Conservation (phyloP, 2,888 invertebrate species). For the Pycnomerus fuliginosus region DNA sequence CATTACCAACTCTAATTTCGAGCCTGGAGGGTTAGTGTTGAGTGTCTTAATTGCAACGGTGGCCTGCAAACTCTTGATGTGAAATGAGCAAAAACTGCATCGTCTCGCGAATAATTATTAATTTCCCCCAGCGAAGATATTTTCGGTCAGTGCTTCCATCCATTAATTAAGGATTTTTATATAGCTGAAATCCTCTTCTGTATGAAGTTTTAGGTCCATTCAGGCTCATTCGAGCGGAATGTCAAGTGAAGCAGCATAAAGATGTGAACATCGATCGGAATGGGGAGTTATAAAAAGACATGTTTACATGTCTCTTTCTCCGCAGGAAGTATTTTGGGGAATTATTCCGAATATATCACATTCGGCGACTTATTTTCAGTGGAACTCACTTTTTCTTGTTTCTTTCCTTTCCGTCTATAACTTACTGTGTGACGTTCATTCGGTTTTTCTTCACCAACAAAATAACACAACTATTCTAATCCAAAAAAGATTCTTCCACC, state of each 20-base stretch:
- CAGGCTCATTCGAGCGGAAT: slow-evolving; percentile 26
- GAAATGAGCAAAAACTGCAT: slow-evolving; percentile 10
- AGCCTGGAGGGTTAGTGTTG: slow-evolving; percentile 38
- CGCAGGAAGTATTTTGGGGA: slow-evolving; percentile 27
- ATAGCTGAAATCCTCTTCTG: slow-evolving; percentile 19
- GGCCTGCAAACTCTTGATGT: slow-evolving; percentile 31
- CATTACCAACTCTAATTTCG: slow-evolving; percentile 39
- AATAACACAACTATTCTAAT: too few species aligned
- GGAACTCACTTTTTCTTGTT: slow-evolving; percentile 8
- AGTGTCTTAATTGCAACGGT: slow-evolving; percentile 38
- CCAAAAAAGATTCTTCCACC: too few species aligned
- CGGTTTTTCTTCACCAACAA: slow-evolving; percentile 17
- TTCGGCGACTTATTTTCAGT: slow-evolving; percentile 16
- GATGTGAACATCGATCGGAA: slow-evolving; percentile 30
- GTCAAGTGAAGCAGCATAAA: slow-evolving; percentile 30
- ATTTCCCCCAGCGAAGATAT: neutral
- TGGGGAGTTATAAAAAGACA: slow-evolving; percentile 29
- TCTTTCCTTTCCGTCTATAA: slow-evolving; percentile 17
- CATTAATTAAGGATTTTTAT: slow-evolving; percentile 22
- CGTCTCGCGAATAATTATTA: neutral
- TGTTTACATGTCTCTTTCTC: slow-evolving; percentile 31
- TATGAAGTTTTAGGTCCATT: slow-evolving; percentile 19
- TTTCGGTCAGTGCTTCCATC: slow-evolving; percentile 15
- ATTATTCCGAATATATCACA: slow-evolving; percentile 34
- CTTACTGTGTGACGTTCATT: slow-evolving; percentile 23